phyloP scores from a whole-genome alignment of 2,888 invertebrate genomes.

The Eurois occulta region DNA sequence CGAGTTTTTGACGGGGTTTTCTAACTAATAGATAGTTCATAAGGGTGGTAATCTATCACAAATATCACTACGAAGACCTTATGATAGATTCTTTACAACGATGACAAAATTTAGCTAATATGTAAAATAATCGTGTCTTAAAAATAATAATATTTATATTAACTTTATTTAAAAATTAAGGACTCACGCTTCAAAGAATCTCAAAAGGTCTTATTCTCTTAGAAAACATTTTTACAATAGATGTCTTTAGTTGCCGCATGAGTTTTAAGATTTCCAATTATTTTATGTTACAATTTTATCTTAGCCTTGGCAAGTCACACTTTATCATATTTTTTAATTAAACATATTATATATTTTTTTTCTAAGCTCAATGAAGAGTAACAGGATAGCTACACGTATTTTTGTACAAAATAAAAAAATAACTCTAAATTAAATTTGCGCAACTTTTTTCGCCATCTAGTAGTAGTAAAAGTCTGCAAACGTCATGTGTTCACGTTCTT shows the following conservation, averaged over 20 bases:
- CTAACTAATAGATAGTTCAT: conserved; percentile 25
- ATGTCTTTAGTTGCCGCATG: conserved; percentile 41
- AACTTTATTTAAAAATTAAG: conserved; percentile 8
- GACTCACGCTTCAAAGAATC: conserved; percentile 42
- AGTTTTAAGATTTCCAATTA: conserved; percentile 56
- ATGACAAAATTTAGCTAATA: conserved; percentile 14
- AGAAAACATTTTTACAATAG: conserved; percentile 61
- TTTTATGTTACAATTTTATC: conserved; percentile 53
- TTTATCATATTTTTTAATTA: conserved; percentile 45
- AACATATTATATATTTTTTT: conserved; percentile 42
- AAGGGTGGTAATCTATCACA: conserved; percentile 59
- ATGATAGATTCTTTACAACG: conserved; percentile 47
- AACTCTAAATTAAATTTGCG: conserved; percentile 3
- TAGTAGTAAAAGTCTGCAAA: too few relatives aligned
- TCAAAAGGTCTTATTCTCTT: conserved; percentile 57
- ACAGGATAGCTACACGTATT: conserved; percentile 56
- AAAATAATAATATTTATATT: conserved; percentile 3
- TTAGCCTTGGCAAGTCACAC: conserved; percentile 61
- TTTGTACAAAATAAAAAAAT: conserved; percentile 49
- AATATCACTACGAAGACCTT: conserved; percentile 64
- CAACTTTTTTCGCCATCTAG: too few relatives aligned
- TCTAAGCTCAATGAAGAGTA: conserved; percentile 66
- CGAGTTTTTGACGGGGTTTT: conserved; percentile 7
- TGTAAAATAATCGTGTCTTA: conserved; percentile 8
- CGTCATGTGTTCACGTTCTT: conserved; percentile 19